Evolutionary conservation across 2,113 vertebrate species (phyloP).

Genomic region (Brachirus orientalis): DNA sequence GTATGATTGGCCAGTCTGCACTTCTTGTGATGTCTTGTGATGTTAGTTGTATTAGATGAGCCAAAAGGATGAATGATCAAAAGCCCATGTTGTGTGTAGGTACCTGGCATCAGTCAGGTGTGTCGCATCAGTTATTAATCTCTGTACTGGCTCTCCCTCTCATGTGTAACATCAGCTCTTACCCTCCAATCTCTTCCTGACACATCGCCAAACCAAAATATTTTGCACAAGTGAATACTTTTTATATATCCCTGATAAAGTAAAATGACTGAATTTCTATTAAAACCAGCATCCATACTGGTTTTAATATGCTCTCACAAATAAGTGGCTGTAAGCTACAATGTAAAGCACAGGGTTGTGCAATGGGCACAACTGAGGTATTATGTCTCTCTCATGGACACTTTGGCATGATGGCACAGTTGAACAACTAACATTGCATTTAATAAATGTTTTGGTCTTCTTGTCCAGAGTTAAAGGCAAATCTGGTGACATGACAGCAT

Average conservation of each 20-base stretch:
- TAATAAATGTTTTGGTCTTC: neutral
- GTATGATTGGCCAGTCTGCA: neutral
- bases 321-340: neutral
- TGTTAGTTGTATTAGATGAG: neutral
- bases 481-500: neutral
- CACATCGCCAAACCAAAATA: too few species aligned
- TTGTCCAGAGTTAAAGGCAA: too few species aligned
- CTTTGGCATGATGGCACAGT: neutral
- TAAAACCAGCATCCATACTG: too few species aligned
- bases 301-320: neutral
- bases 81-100: neutral
- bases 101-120: neutral
- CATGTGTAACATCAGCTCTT: neutral
- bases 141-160: neutral
- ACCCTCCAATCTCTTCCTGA: neutral
- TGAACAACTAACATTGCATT: neutral
- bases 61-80: neutral
- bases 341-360: neutral
- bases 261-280: neutral
- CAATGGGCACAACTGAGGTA: too few species aligned
- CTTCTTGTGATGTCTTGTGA: neutral
- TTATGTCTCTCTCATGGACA: neutral
- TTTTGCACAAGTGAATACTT: neutral
- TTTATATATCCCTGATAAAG: neutral
- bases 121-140: neutral